Percentiles rank a stretch among this genome's conserved stretches.
phyloP scores from a whole-genome alignment of 2,888 invertebrate genomes.

The Leptopilina drosophilae region DNA sequence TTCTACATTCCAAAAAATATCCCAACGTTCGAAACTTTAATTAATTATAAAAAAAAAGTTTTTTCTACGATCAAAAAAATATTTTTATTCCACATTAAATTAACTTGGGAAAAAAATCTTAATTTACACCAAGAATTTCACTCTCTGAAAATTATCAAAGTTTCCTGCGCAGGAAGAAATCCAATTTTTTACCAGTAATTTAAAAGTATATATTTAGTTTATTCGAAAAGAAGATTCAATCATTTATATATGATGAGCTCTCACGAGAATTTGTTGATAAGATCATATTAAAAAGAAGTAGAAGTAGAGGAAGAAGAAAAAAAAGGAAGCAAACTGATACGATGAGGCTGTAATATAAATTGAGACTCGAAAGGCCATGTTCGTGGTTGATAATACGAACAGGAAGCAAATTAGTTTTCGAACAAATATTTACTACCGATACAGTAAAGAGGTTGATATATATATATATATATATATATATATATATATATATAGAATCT shows the following conservation, averaged over 20 bases:
- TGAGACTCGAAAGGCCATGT: conserved; percentile 2
- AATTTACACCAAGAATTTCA: too few relatives aligned
- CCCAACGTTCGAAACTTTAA: too few relatives aligned
- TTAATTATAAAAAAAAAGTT: too few relatives aligned
- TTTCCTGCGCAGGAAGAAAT: too few relatives aligned
- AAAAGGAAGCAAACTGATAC: not conserved
- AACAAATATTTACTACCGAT: conserved; percentile 33
- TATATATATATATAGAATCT: not conserved
- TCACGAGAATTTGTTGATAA: not conserved
- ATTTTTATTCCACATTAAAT: too few relatives aligned
- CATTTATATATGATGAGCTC: not conserved
- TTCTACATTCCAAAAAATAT: too few relatives aligned
- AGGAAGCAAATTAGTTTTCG: conserved; percentile 39
- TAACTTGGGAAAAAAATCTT: too few relatives aligned
- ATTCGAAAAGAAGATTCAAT: not conserved
- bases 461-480: too few relatives aligned
- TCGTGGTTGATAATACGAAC: conserved; percentile 24
- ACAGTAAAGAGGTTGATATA: not conserved
- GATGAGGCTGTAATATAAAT: not conserved
- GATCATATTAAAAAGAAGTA: not conserved
- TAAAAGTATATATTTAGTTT: not conserved
- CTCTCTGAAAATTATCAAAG: too few relatives aligned
- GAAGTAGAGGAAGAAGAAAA: too few relatives aligned
- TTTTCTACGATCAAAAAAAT: too few relatives aligned
- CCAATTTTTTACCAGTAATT: too few relatives aligned